Base-by-base conservation (phyloP, 1,140 invertebrate species). In the Chironomus striatipennis region DNA sequence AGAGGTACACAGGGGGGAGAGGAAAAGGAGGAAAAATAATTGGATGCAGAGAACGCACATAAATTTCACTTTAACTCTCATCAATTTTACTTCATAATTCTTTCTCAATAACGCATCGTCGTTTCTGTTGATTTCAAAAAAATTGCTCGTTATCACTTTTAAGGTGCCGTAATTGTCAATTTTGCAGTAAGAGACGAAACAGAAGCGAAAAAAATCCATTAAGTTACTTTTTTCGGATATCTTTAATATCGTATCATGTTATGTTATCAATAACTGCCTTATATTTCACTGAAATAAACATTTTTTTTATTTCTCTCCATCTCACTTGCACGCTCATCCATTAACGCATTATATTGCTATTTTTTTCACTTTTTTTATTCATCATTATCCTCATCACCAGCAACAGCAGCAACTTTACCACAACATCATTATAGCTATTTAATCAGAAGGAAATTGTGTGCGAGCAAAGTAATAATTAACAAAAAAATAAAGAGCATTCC, bases 401-500 rank as follows among this genome's bases (percentile, higher is more conserved):
- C 24, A 34, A 34, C 24, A n/a, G n/a, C n/a, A n/a, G n/a, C 24
- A 34, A 34, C 24, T 34, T 34, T 34, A 5, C 24, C 24, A n/a
- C n/a, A 57, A 57, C 47, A 57, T 57, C 47, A 12, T 5, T n/a
- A 57, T 57, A n/a, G 12, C 47, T 70, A 70, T 70, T 70, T 70
- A 70, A 70, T 70, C 65, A 70, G 65, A 70, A 34, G 24, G 24
- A 70, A 70, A 70, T 70, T 70, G 65, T 70, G 65, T 21, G 24
- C 24, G 65, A 70, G 18, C 65, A 70, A 70, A 70, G 65, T 70
- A 18, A 70, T 70, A 70, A 70, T 70, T 70, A 70, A 70, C n/a
- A 21, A 34, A 34, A n/a, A 70, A 21, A 70, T 70, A 70, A 70
- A 70, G 18, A 57, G 47, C 47, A 70, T 70, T 70, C 65, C 65